Evolutionary conservation across 1,140 invertebrate species (phyloP).

Genomic region (Macrobrachium rosenbergii): DNA sequence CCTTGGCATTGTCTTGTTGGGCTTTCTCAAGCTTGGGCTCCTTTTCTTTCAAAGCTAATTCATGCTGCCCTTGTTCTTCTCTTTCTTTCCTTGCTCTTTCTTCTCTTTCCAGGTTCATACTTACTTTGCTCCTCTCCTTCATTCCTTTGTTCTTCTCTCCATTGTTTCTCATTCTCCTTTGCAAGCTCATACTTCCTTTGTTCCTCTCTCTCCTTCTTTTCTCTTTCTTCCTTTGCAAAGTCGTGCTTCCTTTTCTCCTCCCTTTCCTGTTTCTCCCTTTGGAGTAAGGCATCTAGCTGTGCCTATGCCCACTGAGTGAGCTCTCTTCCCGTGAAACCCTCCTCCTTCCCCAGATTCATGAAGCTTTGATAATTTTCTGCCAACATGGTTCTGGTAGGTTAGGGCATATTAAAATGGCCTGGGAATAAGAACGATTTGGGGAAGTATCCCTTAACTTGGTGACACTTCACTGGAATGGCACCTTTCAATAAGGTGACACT

Average conservation of each 20-base stretch:
- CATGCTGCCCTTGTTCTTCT: not conserved
- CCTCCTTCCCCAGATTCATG: not conserved
- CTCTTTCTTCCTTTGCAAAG: not conserved
- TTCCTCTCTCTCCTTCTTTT: not conserved
- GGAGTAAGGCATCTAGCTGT: not conserved
- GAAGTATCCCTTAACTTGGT: too few relatives aligned
- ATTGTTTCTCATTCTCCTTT: not conserved
- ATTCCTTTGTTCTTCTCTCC: not conserved
- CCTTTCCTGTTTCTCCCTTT: not conserved
- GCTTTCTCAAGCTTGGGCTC: not conserved
- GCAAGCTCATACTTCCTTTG: not conserved
- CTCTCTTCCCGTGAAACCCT: not conserved
- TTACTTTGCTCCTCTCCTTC: not conserved
- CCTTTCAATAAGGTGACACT: too few relatives aligned
- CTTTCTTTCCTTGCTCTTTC: not conserved
- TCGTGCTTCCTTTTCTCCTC: not conserved
- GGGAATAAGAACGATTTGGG: too few relatives aligned
- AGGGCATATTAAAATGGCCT: too few relatives aligned
- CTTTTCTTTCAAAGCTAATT: not conserved
- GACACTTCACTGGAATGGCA: too few relatives aligned
- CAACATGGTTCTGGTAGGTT: too few relatives aligned
- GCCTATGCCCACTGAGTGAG: not conserved
- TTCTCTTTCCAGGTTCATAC: not conserved
- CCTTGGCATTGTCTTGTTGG: too few relatives aligned
- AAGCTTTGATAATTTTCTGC: too few relatives aligned